Evolutionary conservation across 2,888 invertebrate genomes (phyloP), one percentile per base, ranked within the genome.

Genomic region (Iselma pallidipennis): DNA sequence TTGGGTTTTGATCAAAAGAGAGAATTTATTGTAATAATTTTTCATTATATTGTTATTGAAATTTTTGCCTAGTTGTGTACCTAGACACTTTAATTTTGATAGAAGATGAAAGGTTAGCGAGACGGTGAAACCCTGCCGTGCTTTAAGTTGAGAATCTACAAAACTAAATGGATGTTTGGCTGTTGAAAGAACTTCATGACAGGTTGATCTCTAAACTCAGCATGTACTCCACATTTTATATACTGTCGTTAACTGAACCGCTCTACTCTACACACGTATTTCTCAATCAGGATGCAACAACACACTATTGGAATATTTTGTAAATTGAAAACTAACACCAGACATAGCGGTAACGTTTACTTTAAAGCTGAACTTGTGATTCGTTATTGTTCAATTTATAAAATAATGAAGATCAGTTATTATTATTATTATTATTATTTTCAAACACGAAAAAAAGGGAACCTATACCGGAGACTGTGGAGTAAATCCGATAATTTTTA

Each of bases 101-200:
- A 61, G 61, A 65, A 66, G 65, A 65, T 67, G 66, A 69, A 69
- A 59, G 65, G 62, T 62, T 65, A 70, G 16, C 16, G 70, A 72
- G 70, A 72, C 71, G 69, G 67, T 63, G 71, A 65, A 37, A 69
- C 69, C 75, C 76, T 67, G 75, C 66, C 29, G 74, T 25, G 75
- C 64, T 65, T 63, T 69, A 69, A 74, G 68, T 70, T 69, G 68
- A 71, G 71, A 71, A 70, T 72, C 73, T 72, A 75, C 74, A 73
- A 74, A 74, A 71, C 73, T 76, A 76, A 77, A 77, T 76, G 74
- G 76, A 76, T 74, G 72, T 76, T 74, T 71, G 66, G 66, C 67
- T 65, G 66, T 66, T 69, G 74, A 77, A 76, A 75, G 75, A 74
- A 75, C 71, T 37, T 68, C 61, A 60, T 72, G 74, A 74, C 74